phyloP scores from a whole-genome alignment of 2,797 vertebrate genomes.

The Myotis findleyi region DNA sequence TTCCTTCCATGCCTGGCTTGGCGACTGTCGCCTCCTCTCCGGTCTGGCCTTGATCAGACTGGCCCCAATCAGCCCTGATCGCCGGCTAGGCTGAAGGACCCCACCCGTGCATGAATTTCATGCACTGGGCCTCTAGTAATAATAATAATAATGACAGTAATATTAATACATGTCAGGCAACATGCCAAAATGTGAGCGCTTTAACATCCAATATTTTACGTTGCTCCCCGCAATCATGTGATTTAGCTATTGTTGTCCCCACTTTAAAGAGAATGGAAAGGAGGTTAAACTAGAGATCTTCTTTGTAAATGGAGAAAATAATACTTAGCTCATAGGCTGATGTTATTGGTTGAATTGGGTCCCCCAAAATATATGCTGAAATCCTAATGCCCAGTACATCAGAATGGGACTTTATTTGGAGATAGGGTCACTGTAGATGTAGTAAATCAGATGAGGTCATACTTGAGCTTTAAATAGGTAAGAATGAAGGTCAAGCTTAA shows the following conservation, averaged over 20 bases:
- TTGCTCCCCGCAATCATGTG: neutral
- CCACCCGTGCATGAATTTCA: too few relatives aligned
- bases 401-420: neutral
- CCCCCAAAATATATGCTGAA: neutral
- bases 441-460: neutral
- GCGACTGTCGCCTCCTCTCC: too few relatives aligned
- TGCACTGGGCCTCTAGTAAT: neutral
- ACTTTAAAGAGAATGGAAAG: neutral
- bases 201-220: neutral
- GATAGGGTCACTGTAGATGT: neutral
- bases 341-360: neutral
- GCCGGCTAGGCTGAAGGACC: too few relatives aligned
- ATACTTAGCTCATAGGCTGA: neutral
- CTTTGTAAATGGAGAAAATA: neutral
- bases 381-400: neutral
- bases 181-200: neutral
- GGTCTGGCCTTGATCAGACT: too few relatives aligned
- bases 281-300: neutral
- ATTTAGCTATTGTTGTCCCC: neutral
- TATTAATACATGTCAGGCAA: neutral
- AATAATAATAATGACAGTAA: conserved; percentile 5
- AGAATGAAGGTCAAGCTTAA: neutral
- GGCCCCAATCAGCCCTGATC: too few relatives aligned
- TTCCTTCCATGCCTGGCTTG: too few relatives aligned
- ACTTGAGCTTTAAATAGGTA: neutral